Evolutionary conservation across 2,797 vertebrate species (phyloP), one percentile per base, ranked within the genome.

Genomic region (Coracias cyanogaster): DNA sequence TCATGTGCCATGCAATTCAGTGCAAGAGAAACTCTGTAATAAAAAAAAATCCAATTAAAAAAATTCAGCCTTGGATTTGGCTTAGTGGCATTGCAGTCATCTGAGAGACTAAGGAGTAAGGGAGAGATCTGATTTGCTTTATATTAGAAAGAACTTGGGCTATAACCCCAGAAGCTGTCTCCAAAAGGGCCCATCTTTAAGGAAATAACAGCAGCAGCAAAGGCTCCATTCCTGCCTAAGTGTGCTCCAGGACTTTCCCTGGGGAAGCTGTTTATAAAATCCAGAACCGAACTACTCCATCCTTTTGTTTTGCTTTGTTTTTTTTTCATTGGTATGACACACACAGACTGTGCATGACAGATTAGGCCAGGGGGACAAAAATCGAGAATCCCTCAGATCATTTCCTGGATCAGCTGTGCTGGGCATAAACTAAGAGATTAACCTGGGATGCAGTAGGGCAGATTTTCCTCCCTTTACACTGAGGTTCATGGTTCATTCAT

Each of bases 31-130:
- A 57, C 15, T 31, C 25, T 84, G 24, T 94, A 86, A 76, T 84
- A 10, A 5, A 65, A 90, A 93, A 61, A 95, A 93, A 93, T 82
- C 61, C 26, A 95, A 60, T 88, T 92, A 31, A 88, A 91, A 72
- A 80, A 64, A 35, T 10, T 62, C 37, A 81, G 58, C 65, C 26
- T 45, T 46, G 31, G 39, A 45, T 82, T 72, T 83, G 49, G 66
- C 66, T 84, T 87, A 60, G 21, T 85, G 85, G 35, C 58, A 35
- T 22, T 77, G 39, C 62, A 80, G 46, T 86, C 57, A 85, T 70
- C 52, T 9, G 3, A 61, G 67, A 82, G 33, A 39, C 41, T 57
- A 48, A 86, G 35, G n/a, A 85, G 39, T 67, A 73, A 80, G 52
- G 46, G 52, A 71, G 52, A 48, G 65, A 54, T 86, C 55, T 29